phyloP scores from a whole-genome alignment of 1,140 invertebrate genomes.

The Hyposmocoma kahamanoa region DNA sequence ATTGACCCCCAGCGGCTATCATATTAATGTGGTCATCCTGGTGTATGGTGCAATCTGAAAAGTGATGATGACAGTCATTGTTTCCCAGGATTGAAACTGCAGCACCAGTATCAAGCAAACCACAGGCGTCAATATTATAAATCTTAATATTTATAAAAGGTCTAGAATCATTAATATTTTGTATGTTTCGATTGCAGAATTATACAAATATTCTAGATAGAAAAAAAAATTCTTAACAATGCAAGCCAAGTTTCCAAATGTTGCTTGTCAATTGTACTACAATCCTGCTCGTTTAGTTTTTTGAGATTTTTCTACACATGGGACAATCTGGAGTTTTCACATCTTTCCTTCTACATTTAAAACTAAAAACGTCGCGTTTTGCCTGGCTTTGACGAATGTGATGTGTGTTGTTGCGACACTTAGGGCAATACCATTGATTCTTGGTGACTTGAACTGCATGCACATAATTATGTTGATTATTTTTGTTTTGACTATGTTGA shows the following conservation, averaged over 20 bases:
- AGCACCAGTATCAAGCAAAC: not conserved
- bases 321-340: no score
- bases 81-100: not conserved
- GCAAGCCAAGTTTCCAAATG: not conserved
- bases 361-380: no score
- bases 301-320: no score
- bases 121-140: not conserved
- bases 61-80: not conserved
- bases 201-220: not conserved
- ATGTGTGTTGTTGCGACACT: no score
- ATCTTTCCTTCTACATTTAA: no score
- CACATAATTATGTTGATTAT: no score
- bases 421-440: no score
- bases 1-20: not conserved
- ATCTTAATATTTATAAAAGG: not conserved
- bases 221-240: not conserved
- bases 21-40: not conserved
- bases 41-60: not conserved
- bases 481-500: no score
- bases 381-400: no score
- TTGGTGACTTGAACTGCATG: no score
- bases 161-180: not conserved
- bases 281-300: no score
- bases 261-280: no score
- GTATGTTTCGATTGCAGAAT: not conserved